Conservation (phyloP, 2,888 invertebrate genomes). For the Lobophora halterata region DNA sequence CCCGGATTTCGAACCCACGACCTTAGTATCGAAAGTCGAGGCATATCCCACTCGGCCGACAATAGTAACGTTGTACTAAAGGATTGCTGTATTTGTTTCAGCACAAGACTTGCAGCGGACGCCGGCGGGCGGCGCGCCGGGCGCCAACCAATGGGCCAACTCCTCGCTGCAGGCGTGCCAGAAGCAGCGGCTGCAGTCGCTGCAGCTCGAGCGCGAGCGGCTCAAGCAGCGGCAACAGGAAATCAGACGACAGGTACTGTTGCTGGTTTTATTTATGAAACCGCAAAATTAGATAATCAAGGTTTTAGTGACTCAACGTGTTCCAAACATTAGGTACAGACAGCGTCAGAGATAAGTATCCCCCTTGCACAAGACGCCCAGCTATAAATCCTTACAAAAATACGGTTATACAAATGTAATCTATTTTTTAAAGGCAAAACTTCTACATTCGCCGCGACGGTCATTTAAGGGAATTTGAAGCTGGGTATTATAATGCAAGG, state of each 20-base stretch:
- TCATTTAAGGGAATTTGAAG: too few species aligned
- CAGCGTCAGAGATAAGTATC: too few species aligned
- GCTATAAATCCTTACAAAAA: not conserved
- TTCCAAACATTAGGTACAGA: too few species aligned
- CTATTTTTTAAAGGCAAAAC: too few species aligned
- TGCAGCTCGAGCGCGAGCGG: slow-evolving; percentile 93
- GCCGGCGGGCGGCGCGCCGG: slow-evolving; percentile 78
- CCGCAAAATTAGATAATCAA: not conserved
- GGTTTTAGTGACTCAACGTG: too few species aligned
- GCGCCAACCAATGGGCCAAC: slow-evolving; percentile 81
- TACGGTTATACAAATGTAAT: too few species aligned
- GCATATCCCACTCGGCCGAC: too few species aligned
- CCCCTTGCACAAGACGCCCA: too few species aligned
- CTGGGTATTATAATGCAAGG: too few species aligned
- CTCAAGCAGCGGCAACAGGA: slow-evolving; percentile 94
- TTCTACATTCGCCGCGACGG: too few species aligned
- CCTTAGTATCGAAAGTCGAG: too few species aligned
- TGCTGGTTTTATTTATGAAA: not conserved
- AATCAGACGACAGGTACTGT: slow-evolving; percentile 89
- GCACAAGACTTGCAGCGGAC: slow-evolving; percentile 80
- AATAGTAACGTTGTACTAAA: not conserved
- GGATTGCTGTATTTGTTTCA: slow-evolving; percentile 51
- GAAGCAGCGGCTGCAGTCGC: slow-evolving; percentile 88
- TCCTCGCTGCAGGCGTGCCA: slow-evolving; percentile 84
- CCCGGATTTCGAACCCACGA: too few species aligned